A percentile compares a stretch with the other conserved stretches of the same genome.
Evolutionary conservation across 92 coral and sea anemone species (phyloP).

Genomic region (Zoanthus gigantus): DNA sequence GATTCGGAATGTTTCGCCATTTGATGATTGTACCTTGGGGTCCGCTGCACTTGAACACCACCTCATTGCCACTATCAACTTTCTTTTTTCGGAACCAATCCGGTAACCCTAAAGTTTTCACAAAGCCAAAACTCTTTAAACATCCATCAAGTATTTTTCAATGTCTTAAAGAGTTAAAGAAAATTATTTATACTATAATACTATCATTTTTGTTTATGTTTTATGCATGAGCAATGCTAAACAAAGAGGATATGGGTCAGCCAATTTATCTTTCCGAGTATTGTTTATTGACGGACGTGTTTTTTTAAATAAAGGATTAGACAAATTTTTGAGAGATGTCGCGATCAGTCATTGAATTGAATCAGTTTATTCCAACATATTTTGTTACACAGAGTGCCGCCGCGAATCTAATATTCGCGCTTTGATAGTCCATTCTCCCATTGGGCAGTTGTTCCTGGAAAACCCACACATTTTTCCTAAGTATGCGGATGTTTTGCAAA

Average conservation of each 20-base stretch:
- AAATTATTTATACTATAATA: background rate
- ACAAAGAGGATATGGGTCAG: too few relatives aligned
- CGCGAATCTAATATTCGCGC: background rate
- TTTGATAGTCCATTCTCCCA: background rate
- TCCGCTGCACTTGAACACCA: slow-evolving; percentile 8
- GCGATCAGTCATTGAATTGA: background rate
- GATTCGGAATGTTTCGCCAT: background rate
- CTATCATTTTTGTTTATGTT: background rate
- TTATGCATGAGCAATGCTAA: background rate
- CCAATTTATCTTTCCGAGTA: background rate
- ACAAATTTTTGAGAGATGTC: background rate
- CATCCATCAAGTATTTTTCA: background rate
- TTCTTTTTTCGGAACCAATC: background rate
- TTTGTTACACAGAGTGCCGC: background rate
- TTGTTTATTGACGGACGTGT: background rate
- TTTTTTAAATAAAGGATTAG: background rate
- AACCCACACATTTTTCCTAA: background rate
- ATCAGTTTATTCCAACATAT: background rate
- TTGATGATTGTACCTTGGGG: slow-evolving; percentile 6
- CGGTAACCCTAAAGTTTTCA: slow-evolving; percentile 7
- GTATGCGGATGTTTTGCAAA: slow-evolving; percentile 17
- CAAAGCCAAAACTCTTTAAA: background rate
- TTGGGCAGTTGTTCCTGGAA: slow-evolving; percentile 3
- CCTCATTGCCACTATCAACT: background rate
- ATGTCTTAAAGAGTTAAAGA: background rate